Evolutionary conservation across 2,797 vertebrate species (phyloP).

Genomic region (Bovichtus variegatus): DNA sequence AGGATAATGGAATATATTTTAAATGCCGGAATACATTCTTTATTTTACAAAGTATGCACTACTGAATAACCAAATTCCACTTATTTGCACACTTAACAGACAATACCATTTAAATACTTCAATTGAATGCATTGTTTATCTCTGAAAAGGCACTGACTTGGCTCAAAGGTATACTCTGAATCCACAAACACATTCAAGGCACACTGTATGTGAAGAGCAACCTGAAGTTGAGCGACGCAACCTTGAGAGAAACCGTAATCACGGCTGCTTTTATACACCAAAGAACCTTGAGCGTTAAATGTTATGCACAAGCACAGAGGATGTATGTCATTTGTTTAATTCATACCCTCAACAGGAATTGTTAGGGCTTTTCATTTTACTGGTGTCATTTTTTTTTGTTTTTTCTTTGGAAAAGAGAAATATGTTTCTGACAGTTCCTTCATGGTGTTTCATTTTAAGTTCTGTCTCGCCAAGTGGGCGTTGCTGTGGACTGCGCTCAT

Average conservation of each 20-base stretch:
- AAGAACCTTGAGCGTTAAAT: slow-evolving; percentile 27
- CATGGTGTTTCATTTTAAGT: slow-evolving; percentile 7
- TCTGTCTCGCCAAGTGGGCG: background rate
- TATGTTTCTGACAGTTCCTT: background rate
- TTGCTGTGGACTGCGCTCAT: slow-evolving; percentile 21
- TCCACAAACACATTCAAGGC: slow-evolving; percentile 12
- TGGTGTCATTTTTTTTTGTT: background rate
- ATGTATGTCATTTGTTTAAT: slow-evolving; percentile 22
- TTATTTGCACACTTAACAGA: slow-evolving; percentile 39
- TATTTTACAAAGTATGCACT: slow-evolving; percentile 7
- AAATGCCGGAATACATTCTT: slow-evolving; percentile 28
- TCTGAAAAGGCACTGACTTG: background rate
- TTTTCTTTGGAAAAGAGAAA: background rate
- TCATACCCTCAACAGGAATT: background rate
- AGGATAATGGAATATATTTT: slow-evolving; percentile 47
- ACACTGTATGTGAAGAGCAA: slow-evolving; percentile 2
- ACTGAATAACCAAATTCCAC: slow-evolving; percentile 24
- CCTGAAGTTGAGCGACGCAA: background rate
- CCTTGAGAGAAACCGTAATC: slow-evolving; percentile 34
- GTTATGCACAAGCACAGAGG: slow-evolving; percentile 19
- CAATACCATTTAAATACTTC: slow-evolving; percentile 8
- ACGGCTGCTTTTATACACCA: slow-evolving; percentile 10
- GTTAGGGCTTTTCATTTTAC: slow-evolving; percentile 11
- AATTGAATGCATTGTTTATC: slow-evolving; percentile 9
- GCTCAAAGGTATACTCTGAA: slow-evolving; percentile 20